phyloP scores from a whole-genome alignment of 2,797 vertebrate genomes.

The Lepus townsendii region DNA sequence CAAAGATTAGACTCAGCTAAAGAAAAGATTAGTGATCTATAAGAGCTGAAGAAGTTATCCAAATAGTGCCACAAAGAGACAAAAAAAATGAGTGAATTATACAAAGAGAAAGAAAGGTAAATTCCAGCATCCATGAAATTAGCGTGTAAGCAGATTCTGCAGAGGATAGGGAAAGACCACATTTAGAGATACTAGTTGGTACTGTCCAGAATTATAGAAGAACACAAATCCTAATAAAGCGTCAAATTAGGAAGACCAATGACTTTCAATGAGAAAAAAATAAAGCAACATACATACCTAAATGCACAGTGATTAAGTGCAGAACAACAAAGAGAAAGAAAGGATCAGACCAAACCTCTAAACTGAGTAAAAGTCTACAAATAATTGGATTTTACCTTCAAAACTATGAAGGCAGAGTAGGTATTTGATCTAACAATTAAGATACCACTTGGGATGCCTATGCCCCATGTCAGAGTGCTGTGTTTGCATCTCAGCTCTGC shows the following conservation, averaged over 20 bases:
- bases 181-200: background rate
- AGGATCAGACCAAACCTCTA: background rate
- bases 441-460: too few species aligned
- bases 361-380: background rate
- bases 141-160: background rate
- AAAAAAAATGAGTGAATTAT: background rate
- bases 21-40: background rate
- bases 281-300: background rate
- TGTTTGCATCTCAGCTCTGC: too few species aligned
- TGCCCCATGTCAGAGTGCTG: too few species aligned
- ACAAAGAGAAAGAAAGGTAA: background rate
- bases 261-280: background rate
- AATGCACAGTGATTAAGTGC: background rate
- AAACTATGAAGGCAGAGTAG: background rate
- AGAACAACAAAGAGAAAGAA: background rate
- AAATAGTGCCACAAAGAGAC: background rate
- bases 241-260: background rate
- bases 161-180: background rate
- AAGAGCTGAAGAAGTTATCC: background rate
- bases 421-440: too few species aligned
- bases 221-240: background rate
- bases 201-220: background rate
- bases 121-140: background rate
- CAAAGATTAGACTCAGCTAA: background rate
- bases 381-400: background rate